Percentiles rank a stretch among this genome's conserved stretches.
Conservation (phyloP, 2,797 vertebrate genomes). For the Diglossa cyanea region DNA sequence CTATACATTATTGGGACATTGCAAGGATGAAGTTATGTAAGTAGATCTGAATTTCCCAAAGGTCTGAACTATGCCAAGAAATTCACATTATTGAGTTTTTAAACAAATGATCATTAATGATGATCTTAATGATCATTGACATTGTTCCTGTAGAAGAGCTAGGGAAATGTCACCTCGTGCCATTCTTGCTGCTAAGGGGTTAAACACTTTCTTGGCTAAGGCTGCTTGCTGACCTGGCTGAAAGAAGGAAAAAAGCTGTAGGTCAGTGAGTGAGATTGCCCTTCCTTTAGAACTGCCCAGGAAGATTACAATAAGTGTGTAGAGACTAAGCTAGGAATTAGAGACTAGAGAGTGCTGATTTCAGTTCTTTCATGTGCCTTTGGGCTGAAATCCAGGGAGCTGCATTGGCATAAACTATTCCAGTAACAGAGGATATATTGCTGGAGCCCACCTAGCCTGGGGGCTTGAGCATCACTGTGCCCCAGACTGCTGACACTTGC, state of each 20-base stretch:
- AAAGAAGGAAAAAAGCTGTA: conserved; percentile 2
- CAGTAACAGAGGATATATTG: background rate
- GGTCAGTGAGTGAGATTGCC: background rate
- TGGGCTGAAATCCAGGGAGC: background rate
- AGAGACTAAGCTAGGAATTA: conserved; percentile 20
- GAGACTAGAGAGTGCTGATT: background rate
- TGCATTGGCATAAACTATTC: background rate
- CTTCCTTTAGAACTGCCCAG: conserved; percentile 5
- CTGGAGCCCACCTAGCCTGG: background rate
- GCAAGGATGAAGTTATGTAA: background rate
- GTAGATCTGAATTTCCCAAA: conserved; percentile 4
- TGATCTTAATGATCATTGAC: conserved; percentile 18
- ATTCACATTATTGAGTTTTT: conserved; percentile 16
- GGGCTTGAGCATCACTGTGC: background rate
- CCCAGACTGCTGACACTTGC: background rate
- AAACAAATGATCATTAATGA: conserved; percentile 34
- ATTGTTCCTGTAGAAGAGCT: background rate
- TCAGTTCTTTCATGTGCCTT: conserved; percentile 3
- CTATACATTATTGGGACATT: background rate
- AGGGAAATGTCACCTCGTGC: background rate
- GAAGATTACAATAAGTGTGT: conserved; percentile 21
- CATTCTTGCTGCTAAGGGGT: background rate
- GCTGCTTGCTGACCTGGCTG: conserved; percentile 12
- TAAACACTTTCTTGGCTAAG: conserved; percentile 30
- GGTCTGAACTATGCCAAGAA: background rate